Percentiles rank a stretch among this genome's conserved stretches.
Conservation (phyloP, 2,113 vertebrate species). For the Sturnus vulgaris region DNA sequence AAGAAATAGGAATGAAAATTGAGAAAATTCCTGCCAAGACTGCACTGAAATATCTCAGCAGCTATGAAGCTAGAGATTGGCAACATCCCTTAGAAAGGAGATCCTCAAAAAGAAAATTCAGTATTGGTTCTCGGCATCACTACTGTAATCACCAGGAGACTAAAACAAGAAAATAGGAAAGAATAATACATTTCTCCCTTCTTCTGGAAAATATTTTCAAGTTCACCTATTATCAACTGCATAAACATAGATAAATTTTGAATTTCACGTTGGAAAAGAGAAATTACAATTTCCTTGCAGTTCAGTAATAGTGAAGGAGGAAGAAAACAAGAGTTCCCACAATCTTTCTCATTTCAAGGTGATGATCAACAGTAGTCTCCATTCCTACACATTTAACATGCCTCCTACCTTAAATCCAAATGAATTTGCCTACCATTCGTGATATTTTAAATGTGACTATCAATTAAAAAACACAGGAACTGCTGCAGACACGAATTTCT, state of each 20-base stretch:
- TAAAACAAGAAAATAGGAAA: not conserved
- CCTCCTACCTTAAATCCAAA: not conserved
- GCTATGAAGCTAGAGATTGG: not conserved
- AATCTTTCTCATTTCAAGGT: not conserved
- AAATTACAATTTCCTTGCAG: not conserved
- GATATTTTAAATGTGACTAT: not conserved
- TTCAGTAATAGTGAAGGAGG: not conserved
- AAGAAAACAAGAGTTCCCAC: not conserved
- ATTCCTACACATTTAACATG: not conserved
- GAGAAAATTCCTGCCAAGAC: not conserved
- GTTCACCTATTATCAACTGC: not conserved
- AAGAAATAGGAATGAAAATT: slow-evolving; percentile 3
- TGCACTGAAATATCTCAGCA: not conserved
- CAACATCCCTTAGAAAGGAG: not conserved
- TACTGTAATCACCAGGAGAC: not conserved
- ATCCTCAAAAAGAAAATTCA: not conserved
- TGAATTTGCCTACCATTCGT: not conserved
- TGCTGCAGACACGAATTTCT: not conserved
- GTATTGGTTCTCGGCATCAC: not conserved
- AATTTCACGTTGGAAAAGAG: not conserved
- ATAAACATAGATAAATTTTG: not conserved
- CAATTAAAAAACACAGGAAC: not conserved
- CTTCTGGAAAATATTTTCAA: not conserved
- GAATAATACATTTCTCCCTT: not conserved
- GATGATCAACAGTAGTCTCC: not conserved